phyloP scores from a whole-genome alignment of 2,888 invertebrate species.

The Leptinotarsa peninsularis region DNA sequence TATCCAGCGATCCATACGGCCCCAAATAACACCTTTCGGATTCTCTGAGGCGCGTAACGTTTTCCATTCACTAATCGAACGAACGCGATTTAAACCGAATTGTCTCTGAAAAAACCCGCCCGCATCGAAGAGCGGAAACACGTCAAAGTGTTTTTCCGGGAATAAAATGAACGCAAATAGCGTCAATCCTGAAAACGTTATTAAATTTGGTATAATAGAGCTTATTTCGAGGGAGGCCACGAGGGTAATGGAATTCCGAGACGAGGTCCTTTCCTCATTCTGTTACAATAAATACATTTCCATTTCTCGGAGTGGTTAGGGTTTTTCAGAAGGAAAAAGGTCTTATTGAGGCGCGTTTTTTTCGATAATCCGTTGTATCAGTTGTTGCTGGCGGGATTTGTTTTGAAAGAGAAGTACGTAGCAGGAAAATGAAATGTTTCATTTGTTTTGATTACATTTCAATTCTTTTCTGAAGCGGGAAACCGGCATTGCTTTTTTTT shows the following conservation, averaged over 20 bases:
- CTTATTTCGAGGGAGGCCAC: conserved; percentile 27
- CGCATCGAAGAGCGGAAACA: conserved; percentile 16
- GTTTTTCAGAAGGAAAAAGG: background rate
- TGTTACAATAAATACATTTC: conserved; percentile 31
- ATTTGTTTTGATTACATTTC: conserved; percentile 13
- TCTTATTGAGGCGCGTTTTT: conserved; percentile 4
- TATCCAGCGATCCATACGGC: background rate
- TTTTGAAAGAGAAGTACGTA: background rate
- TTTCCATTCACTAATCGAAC: conserved; percentile 20
- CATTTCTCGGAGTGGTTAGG: conserved; percentile 2
- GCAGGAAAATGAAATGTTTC: conserved; percentile 9
- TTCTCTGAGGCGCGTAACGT: conserved; percentile 3
- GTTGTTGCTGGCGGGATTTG: background rate
- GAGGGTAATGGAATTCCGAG: conserved; percentile 31
- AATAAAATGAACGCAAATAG: conserved; percentile 25
- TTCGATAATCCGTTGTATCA: conserved; percentile 1
- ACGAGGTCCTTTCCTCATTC: conserved; percentile 32
- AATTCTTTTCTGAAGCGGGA: background rate
- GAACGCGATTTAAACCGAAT: background rate
- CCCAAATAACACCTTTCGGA: background rate
- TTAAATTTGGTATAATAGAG: conserved; percentile 33
- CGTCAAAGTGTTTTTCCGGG: conserved; percentile 5
- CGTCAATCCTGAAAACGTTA: conserved; percentile 30
- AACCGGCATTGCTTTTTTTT: background rate
- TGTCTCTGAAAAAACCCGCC: background rate